Percentiles rank a stretch among this genome's conserved stretches.
Conservation (phyloP, 2,888 invertebrate genomes). For the Hypercompe scribonia region DNA sequence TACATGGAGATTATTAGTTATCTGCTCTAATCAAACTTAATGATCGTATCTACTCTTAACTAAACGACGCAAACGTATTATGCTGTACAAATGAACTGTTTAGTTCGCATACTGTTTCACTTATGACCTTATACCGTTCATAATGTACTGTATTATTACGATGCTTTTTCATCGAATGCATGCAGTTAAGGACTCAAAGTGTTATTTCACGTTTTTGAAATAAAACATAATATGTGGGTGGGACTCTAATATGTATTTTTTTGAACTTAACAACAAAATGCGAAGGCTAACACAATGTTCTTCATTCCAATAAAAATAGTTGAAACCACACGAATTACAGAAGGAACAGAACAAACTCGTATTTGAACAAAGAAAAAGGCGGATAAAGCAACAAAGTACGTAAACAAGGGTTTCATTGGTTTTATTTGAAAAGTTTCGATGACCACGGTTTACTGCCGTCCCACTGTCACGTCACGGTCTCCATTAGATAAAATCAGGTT, state of each 20-base stretch:
- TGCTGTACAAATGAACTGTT: background rate
- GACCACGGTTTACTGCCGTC: constrained; percentile 68
- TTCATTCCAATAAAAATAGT: constrained; percentile 48
- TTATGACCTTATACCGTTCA: too few relatives aligned
- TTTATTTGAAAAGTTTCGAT: constrained; percentile 81
- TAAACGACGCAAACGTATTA: background rate
- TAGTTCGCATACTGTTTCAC: background rate
- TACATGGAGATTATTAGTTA: background rate
- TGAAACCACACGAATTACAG: constrained; percentile 61
- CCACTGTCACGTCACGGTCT: constrained; percentile 56
- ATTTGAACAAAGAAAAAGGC: constrained; percentile 71
- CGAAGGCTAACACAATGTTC: constrained; percentile 38
- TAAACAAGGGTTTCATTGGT: constrained; percentile 76
- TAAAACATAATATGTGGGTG: too few relatives aligned
- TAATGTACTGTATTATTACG: too few relatives aligned
- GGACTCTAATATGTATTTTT: background rate
- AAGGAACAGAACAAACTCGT: constrained; percentile 67
- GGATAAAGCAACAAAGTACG: constrained; percentile 71
- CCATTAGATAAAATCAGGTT: constrained; percentile 53
- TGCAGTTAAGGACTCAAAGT: too few relatives aligned
- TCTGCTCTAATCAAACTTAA: background rate
- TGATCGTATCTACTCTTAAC: background rate
- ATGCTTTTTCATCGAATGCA: too few relatives aligned
- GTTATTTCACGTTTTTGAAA: too few relatives aligned
- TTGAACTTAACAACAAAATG: background rate